These are phyloP conservation scores for Corvus hawaiiensis DNA, from an alignment of 2,113 vertebrate genomes.

Conservation along the genomic window DNA sequence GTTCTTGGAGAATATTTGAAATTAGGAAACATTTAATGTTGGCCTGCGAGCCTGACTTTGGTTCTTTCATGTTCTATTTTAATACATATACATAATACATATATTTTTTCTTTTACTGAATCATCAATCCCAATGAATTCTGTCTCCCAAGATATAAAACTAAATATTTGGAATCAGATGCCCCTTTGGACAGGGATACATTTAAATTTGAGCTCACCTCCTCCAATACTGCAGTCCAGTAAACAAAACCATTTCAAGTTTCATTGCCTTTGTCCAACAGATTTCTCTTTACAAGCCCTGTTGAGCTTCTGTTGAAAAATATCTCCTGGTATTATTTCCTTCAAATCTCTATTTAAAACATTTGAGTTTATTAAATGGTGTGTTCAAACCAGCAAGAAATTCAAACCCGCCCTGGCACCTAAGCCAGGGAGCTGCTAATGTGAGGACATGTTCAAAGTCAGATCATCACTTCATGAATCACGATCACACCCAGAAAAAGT, in stretches of 20 bases:
- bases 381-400: neutral
- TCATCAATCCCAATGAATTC: neutral
- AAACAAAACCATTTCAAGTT: constrained; percentile 20
- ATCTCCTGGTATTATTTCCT: neutral
- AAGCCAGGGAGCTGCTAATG: constrained; percentile 16
- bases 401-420: neutral
- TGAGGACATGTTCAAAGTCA: constrained; percentile 10
- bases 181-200: neutral
- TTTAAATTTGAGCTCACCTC: neutral
- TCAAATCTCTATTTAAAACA: neutral
- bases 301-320: neutral
- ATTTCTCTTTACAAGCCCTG: neutral
- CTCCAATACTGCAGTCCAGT: neutral
- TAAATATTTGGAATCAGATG: neutral
- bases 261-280: neutral
- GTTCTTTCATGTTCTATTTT: neutral
- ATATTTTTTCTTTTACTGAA: neutral
- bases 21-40: neutral
- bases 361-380: neutral
- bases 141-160: neutral
- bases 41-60: neutral
- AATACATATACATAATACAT: neutral
- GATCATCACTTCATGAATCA: constrained; percentile 12
- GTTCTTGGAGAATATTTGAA: neutral
- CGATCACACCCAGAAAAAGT: neutral